Conservation (phyloP, 1,140 invertebrate genomes). For the Himalopsyche phryganea region DNA sequence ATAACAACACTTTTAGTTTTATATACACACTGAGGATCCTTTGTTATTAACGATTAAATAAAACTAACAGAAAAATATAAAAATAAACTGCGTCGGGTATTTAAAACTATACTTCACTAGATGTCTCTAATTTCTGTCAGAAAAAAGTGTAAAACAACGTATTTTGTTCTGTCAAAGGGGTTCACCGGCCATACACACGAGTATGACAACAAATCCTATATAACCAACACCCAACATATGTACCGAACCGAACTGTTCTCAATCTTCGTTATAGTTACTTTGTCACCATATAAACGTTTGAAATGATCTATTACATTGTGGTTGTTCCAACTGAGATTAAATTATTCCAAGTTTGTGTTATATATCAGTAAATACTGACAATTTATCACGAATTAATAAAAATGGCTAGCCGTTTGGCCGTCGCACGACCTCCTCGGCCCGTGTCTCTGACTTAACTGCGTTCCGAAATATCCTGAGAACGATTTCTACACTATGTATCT, state of each 20-base stretch:
- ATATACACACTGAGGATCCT: not conserved
- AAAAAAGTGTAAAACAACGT: not conserved
- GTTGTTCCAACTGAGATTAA: not conserved
- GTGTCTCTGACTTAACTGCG: constrained; percentile 16
- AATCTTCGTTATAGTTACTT: not conserved
- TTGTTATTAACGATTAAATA: not conserved
- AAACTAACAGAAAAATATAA: not conserved
- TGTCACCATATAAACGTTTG: not conserved
- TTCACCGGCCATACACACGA: constrained; percentile 20
- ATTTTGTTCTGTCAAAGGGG: constrained; percentile 18
- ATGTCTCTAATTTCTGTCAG: not conserved
- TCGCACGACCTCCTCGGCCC: constrained; percentile 10
- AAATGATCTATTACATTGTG: not conserved
- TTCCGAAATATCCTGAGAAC: not conserved
- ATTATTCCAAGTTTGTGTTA: constrained; percentile 13
- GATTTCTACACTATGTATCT: too few species aligned
- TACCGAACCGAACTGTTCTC: not conserved
- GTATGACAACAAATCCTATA: constrained; percentile 10
- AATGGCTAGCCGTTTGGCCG: constrained; percentile 2
- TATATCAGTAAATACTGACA: constrained; percentile 1
- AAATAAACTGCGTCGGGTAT: not conserved
- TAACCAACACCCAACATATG: constrained; percentile 25
- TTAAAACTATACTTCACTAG: not conserved
- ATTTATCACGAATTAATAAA: constrained; percentile 2
- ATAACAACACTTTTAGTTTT: not conserved